A percentile compares a stretch with the other conserved stretches of the same genome.
Evolutionary conservation across 2,113 vertebrate species (phyloP).

Genomic region (Calidris pygmaea): DNA sequence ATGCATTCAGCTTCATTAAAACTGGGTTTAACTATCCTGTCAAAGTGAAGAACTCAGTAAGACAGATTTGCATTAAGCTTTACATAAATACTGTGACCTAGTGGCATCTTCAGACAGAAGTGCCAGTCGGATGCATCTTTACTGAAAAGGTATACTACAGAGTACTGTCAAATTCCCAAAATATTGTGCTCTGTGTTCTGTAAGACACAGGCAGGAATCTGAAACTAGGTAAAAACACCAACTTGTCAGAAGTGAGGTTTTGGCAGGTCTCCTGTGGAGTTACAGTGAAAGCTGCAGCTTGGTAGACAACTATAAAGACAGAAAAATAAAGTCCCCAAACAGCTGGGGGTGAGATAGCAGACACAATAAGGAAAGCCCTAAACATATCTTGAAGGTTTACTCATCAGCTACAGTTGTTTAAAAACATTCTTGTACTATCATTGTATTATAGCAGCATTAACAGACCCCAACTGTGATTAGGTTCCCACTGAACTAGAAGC

Average conservation of each 20-base stretch:
- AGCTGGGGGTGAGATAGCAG: background rate
- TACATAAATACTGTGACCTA: conserved; percentile 20
- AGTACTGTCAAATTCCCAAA: background rate
- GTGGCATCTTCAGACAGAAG: background rate
- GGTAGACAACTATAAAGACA: conserved; percentile 2
- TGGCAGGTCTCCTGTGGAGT: conserved; percentile 42
- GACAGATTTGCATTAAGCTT: background rate
- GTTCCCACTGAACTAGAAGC: background rate
- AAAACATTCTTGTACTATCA: background rate
- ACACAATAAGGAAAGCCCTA: background rate
- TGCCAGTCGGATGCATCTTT: background rate
- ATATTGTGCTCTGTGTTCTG: background rate
- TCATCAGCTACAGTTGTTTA: background rate
- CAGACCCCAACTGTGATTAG: background rate
- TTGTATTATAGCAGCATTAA: background rate
- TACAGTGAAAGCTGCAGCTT: background rate
- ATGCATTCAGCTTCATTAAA: conserved; percentile 1
- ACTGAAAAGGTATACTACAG: background rate
- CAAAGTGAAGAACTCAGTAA: background rate
- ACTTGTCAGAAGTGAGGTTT: conserved; percentile 16
- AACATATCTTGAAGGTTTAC: conserved; percentile 7
- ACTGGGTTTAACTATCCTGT: background rate
- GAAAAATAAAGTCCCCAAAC: background rate
- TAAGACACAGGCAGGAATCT: background rate
- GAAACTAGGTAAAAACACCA: background rate